Conservation (phyloP, 2,113 vertebrate species). For the Sapayoa aenigma region DNA sequence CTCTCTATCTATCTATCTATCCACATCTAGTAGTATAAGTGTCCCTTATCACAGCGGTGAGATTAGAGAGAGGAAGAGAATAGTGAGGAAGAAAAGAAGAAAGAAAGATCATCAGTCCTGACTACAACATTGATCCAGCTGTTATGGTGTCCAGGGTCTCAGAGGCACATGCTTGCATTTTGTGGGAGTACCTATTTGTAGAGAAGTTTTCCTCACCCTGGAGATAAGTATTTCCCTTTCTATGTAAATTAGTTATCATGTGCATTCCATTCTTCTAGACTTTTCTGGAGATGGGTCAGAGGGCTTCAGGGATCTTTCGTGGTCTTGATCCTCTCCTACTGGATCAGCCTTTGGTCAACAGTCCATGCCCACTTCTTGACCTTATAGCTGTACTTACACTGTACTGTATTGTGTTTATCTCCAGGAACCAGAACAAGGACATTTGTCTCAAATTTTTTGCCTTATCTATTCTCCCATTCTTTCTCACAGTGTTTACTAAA, state of each 20-base stretch:
- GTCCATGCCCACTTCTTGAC: not conserved
- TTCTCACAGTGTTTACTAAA: not conserved
- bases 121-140: rapidly evolving
- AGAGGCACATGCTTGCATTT: not conserved
- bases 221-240: not conserved
- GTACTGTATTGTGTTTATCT: not conserved
- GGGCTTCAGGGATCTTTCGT: not conserved
- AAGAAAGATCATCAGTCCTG: not conserved
- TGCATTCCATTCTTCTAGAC: not conserved
- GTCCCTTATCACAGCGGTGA: not conserved
- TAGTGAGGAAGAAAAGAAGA: not conserved
- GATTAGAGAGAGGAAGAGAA: not conserved
- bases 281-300: not conserved
- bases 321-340: not conserved
- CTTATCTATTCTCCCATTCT: not conserved
- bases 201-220: not conserved
- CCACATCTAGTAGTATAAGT: no score
- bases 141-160: not conserved
- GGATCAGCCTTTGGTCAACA: not conserved
- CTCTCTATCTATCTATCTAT: no score
- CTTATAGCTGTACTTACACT: not conserved
- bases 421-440: not conserved
- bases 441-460: not conserved
- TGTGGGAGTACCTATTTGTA: not conserved
- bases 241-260: not conserved